A percentile compares a stretch with the other conserved stretches of the same genome.
phyloP scores from a whole-genome alignment of 2,888 invertebrate species.

The Athripsodes cinereus region DNA sequence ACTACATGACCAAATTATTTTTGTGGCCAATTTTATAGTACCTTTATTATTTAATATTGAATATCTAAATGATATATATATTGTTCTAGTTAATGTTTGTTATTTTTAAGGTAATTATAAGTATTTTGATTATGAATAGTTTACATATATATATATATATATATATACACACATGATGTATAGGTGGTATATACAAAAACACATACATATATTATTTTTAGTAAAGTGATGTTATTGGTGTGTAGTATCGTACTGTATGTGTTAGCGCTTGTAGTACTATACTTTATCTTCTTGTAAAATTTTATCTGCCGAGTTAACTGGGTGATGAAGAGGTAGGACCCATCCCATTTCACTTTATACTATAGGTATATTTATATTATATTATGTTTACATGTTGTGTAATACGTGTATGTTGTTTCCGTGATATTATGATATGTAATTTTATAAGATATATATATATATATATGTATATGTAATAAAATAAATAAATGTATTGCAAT shows the following conservation, averaged over 20 bases:
- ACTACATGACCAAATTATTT: slow-evolving; percentile 26
- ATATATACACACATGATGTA: too few species aligned
- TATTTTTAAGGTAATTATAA: slow-evolving; percentile 26
- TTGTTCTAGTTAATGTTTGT: slow-evolving; percentile 18
- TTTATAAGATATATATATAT: slow-evolving; percentile 31
- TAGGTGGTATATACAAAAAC: not conserved
- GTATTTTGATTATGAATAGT: slow-evolving; percentile 28
- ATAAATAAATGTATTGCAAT: slow-evolving; percentile 14
- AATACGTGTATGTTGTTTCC: slow-evolving; percentile 19
- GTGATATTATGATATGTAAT: slow-evolving; percentile 28
- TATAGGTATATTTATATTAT: too few species aligned
- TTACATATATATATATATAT: slow-evolving; percentile 12
- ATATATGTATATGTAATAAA: slow-evolving; percentile 28
- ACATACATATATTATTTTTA: slow-evolving; percentile 20
- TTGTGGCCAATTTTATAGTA: slow-evolving; percentile 28
- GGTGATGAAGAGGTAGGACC: too few species aligned
- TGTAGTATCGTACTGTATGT: too few species aligned
- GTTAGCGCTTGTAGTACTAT: too few species aligned
- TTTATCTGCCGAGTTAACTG: too few species aligned
- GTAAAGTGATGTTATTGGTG: slow-evolving; percentile 23
- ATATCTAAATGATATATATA: not conserved
- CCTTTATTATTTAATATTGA: slow-evolving; percentile 19
- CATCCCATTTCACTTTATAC: too few species aligned
- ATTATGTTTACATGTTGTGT: too few species aligned
- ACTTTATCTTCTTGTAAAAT: too few species aligned